phyloP scores from a whole-genome alignment of 2,113 vertebrate species.

The Trogon melanurus region DNA sequence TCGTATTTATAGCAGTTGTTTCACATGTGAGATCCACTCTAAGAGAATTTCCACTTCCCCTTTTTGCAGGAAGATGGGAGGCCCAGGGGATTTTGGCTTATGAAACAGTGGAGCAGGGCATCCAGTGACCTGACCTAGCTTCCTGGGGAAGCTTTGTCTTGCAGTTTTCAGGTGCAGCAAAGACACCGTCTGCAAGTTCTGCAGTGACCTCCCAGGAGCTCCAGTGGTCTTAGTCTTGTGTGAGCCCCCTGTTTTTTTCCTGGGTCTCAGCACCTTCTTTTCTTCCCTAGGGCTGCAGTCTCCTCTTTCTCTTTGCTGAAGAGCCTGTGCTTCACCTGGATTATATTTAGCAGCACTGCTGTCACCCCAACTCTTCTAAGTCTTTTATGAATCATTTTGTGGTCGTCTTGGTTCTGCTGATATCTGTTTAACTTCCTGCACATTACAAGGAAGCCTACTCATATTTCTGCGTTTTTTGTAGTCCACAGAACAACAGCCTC shows the following conservation, averaged over 20 bases:
- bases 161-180: not conserved
- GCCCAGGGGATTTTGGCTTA: not conserved
- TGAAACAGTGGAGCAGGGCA: not conserved
- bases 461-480: not conserved
- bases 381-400: constrained; percentile 46
- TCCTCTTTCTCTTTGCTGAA: not conserved
- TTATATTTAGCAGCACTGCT: constrained; percentile 33
- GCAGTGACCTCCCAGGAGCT: not conserved
- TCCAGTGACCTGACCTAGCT: not conserved
- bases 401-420: constrained; percentile 42
- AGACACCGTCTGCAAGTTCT: not conserved
- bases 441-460: constrained; percentile 28
- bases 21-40: constrained; percentile 33
- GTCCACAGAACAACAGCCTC: not conserved
- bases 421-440: constrained; percentile 43
- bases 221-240: not conserved
- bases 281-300: not conserved
- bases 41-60: constrained; percentile 69
- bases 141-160: not conserved
- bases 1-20: constrained; percentile 52
- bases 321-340: not conserved
- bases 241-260: not conserved
- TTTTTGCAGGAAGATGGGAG: constrained; percentile 23
- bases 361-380: not conserved
- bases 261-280: not conserved